Percentiles rank a stretch among this genome's conserved stretches.
Conservation (phyloP, 2,888 invertebrate genomes). For the Luperina testacea region DNA sequence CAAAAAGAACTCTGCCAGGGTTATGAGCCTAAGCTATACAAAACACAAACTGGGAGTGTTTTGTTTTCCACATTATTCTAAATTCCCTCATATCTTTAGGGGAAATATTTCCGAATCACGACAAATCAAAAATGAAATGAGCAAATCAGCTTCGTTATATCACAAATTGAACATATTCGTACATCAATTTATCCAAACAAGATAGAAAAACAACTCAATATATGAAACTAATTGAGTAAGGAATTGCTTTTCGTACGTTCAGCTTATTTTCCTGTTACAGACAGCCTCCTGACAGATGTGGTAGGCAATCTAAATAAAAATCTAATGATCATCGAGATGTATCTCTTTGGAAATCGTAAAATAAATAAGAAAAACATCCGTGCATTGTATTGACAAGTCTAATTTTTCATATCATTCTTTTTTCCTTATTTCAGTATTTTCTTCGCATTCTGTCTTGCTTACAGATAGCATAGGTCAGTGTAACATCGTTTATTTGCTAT, state of each 20-base stretch:
- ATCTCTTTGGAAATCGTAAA: constrained; percentile 8
- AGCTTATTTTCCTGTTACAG: constrained; percentile 48
- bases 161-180: constrained; percentile 22
- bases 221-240: constrained; percentile 62
- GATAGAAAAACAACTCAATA: constrained; percentile 60
- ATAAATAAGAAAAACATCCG: constrained; percentile 12
- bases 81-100: background rate
- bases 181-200: constrained; percentile 34
- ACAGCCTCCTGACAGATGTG: constrained; percentile 25
- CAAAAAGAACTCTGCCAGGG: background rate
- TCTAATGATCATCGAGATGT: constrained; percentile 38
- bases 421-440: constrained; percentile 3
- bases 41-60: background rate
- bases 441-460: background rate
- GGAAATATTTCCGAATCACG: background rate
- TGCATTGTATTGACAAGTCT: constrained; percentile 1
- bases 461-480: background rate
- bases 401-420: constrained; percentile 12
- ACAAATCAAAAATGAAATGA: constrained; percentile 5
- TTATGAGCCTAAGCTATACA: background rate
- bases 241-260: constrained; percentile 63
- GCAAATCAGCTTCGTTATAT: constrained; percentile 3
- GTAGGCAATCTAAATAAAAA: constrained; percentile 50
- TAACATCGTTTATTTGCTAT: background rate
- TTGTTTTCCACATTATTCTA: too few relatives aligned